phyloP scores from a whole-genome alignment of 2,797 vertebrate species.

The Leptatherina wallacei region DNA sequence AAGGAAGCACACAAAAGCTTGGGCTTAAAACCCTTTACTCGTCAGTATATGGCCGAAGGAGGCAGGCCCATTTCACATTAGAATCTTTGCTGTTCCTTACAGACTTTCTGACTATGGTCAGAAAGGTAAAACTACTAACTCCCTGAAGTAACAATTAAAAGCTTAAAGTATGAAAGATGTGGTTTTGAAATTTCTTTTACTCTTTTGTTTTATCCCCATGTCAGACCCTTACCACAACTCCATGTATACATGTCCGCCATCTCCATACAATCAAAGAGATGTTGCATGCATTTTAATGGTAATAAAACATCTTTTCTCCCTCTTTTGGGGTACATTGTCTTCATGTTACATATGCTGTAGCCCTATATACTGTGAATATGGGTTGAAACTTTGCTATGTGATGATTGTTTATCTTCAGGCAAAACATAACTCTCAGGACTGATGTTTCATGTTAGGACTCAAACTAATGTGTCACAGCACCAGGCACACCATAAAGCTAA shows the following conservation, averaged over 20 bases:
- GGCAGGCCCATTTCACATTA: background rate
- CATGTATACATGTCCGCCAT: too few relatives aligned
- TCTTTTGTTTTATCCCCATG: too few relatives aligned
- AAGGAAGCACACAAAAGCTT: background rate
- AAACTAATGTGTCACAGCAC: background rate
- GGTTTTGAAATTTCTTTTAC: background rate
- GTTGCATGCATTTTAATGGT: too few relatives aligned
- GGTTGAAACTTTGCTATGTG: background rate
- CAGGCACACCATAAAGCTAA: background rate
- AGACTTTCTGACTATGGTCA: background rate
- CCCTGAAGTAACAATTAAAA: background rate
- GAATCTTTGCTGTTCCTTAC: background rate
- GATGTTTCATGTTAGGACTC: too few relatives aligned
- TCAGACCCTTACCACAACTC: too few relatives aligned
- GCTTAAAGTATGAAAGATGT: background rate
- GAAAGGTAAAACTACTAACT: background rate
- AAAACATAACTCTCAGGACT: background rate
- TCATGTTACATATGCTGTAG: background rate
- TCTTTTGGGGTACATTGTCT: too few relatives aligned
- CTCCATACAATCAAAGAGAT: too few relatives aligned
- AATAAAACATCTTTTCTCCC: too few relatives aligned
- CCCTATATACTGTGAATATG: background rate
- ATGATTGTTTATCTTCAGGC: background rate
- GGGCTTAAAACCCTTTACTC: slow-evolving; percentile 1
- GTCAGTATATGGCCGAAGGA: background rate